Conservation (phyloP, 2,888 invertebrate species). For the Pardosa pseudoannulata region DNA sequence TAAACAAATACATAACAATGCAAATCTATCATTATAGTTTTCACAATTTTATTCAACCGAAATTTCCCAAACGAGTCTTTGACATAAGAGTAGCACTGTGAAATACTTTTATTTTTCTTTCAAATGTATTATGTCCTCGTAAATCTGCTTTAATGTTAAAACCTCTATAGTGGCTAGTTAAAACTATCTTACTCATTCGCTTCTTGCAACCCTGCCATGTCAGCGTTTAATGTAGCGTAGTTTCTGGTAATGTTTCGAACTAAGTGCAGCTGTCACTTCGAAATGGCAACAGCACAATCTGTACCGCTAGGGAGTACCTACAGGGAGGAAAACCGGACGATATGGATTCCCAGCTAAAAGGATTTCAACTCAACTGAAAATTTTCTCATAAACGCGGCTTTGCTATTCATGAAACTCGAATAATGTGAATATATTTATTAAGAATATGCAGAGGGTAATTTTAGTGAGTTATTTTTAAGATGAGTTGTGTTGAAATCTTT, state of each 20-base stretch:
- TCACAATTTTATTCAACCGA: no score
- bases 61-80: no score
- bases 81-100: no score
- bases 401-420: no score
- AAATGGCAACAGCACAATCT: constrained; percentile 44
- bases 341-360: not conserved
- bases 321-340: not conserved
- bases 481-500: no score
- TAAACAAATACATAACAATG: no score
- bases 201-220: constrained; percentile 40
- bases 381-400: no score
- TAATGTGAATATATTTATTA: no score
- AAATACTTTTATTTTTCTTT: not conserved
- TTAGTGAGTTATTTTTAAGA: no score
- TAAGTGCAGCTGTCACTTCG: constrained; percentile 39
- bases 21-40: no score
- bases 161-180: not conserved
- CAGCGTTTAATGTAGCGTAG: constrained; percentile 45
- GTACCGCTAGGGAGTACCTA: not conserved
- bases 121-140: not conserved
- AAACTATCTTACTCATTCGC: not conserved
- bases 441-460: no score
- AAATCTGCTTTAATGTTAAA: not conserved
- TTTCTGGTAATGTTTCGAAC: constrained; percentile 50
- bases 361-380: not conserved